Conservation (phyloP, 2,113 vertebrate species). For the Cathartes aura region DNA sequence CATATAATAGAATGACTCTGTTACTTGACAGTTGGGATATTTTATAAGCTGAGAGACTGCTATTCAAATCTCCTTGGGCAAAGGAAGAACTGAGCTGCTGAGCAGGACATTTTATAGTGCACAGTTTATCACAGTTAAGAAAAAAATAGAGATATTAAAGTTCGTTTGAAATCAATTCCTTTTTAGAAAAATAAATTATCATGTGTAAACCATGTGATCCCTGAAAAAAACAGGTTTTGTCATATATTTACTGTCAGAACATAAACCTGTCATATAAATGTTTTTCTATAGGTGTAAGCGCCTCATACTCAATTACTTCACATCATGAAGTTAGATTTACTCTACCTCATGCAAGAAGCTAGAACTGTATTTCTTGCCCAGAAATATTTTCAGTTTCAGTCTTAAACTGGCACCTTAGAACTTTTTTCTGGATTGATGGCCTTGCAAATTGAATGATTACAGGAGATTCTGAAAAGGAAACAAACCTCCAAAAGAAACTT, state of each 20-base stretch:
- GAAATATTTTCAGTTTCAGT: slow-evolving; percentile 1
- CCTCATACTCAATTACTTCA: slow-evolving; percentile 38
- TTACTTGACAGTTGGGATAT: not conserved
- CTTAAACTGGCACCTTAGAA: not conserved
- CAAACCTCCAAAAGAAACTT: slow-evolving; percentile 38
- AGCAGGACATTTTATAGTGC: not conserved
- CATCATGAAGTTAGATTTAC: slow-evolving; percentile 54
- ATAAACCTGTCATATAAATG: slow-evolving; percentile 38
- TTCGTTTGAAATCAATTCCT: not conserved
- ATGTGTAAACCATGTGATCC: not conserved
- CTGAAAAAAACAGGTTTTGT: slow-evolving; percentile 15
- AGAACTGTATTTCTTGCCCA: not conserved
- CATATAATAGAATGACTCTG: not conserved
- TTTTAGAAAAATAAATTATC: slow-evolving; percentile 20
- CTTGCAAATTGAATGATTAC: slow-evolving; percentile 30
- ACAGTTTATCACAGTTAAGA: not conserved
- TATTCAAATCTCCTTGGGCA: not conserved
- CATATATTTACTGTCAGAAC: slow-evolving; percentile 46
- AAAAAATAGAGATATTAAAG: not conserved
- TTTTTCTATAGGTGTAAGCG: slow-evolving; percentile 40
- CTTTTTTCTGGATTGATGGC: not conserved
- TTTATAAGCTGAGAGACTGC: not conserved
- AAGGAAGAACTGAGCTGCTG: not conserved
- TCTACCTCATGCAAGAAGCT: not conserved
- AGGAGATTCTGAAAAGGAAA: slow-evolving; percentile 26